Percentiles rank a stretch among this genome's conserved stretches.
Evolutionary conservation across 2,888 invertebrate species (phyloP).

Genomic region (Blastobasis lacticolella): DNA sequence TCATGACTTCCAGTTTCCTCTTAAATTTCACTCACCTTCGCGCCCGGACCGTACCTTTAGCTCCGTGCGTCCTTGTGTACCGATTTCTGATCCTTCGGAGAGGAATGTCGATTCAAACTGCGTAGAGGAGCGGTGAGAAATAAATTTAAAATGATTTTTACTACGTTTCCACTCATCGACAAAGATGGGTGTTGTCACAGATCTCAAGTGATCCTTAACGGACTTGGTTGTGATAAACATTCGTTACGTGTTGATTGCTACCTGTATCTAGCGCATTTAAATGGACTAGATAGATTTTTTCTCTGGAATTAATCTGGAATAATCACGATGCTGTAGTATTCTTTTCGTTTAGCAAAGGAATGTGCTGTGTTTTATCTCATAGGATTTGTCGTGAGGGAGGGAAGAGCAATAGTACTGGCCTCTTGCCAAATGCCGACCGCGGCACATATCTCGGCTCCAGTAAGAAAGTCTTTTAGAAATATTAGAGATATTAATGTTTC

Average conservation of each 20-base stretch:
- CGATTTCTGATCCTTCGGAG: neutral
- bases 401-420: slow-evolving; percentile 63
- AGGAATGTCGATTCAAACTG: neutral
- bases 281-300: too few species aligned
- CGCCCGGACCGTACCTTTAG: slow-evolving; percentile 13
- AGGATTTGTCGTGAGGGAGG: slow-evolving; percentile 58
- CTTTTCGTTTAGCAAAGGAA: slow-evolving; percentile 13
- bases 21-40: slow-evolving; percentile 13
- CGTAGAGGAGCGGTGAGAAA: slow-evolving; percentile 2
- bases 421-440: slow-evolving; percentile 58
- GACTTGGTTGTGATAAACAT: too few species aligned
- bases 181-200: too few species aligned
- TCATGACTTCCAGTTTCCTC: slow-evolving; percentile 36
- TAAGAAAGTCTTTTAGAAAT: slow-evolving; percentile 60
- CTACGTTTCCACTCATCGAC: neutral
- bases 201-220: too few species aligned
- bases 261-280: too few species aligned
- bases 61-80: slow-evolving; percentile 1
- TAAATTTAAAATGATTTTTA: neutral
- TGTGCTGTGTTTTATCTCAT: slow-evolving; percentile 45
- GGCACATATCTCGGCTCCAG: slow-evolving; percentile 48
- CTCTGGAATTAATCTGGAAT: too few species aligned
- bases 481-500: slow-evolving; percentile 16
- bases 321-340: too few species aligned
- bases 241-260: too few species aligned